Conservation (phyloP, 1,140 invertebrate genomes). For the Drosophila lacteicornis region DNA sequence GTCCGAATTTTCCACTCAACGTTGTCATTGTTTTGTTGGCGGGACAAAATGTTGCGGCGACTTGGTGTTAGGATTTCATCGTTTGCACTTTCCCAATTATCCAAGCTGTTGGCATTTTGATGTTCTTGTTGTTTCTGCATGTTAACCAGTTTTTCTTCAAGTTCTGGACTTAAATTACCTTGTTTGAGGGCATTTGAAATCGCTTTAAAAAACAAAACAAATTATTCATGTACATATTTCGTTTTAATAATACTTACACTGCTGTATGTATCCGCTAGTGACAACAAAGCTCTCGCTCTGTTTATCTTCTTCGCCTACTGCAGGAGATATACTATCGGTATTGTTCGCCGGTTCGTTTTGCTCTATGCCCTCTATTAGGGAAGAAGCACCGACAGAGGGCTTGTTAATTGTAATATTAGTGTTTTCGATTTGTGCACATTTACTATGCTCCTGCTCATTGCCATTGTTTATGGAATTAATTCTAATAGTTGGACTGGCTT, state of each 20-base stretch:
- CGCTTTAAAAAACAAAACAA: slow-evolving; percentile 85
- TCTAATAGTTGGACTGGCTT: slow-evolving; percentile 48
- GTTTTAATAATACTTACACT: slow-evolving; percentile 84
- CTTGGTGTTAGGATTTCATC: slow-evolving; percentile 18
- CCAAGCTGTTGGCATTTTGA: slow-evolving; percentile 87
- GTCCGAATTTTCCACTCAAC: slow-evolving; percentile 62
- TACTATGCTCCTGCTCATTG: slow-evolving; percentile 36
- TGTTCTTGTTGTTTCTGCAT: slow-evolving; percentile 94
- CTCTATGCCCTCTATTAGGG: slow-evolving; percentile 58
- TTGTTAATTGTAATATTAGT: slow-evolving; percentile 50
- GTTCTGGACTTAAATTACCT: slow-evolving; percentile 95
- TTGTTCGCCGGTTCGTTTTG: slow-evolving; percentile 22
- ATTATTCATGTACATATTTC: neutral
- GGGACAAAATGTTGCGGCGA: slow-evolving; percentile 47
- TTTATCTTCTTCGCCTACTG: slow-evolving; percentile 33
- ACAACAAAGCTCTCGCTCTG: slow-evolving; percentile 88
- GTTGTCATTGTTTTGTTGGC: slow-evolving; percentile 56
- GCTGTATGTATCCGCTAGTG: slow-evolving; percentile 94
- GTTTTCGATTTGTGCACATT: slow-evolving; percentile 66
- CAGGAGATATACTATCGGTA: slow-evolving; percentile 3
- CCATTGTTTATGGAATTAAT: slow-evolving; percentile 36
- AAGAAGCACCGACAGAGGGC: slow-evolving; percentile 27
- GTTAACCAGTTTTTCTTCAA: slow-evolving; percentile 95
- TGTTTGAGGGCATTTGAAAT: slow-evolving; percentile 93
- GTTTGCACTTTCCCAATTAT: slow-evolving; percentile 54